Evolutionary conservation across 1,140 invertebrate genomes (phyloP), one percentile per base, ranked within the genome.

Genomic region (Mycetomoellerius zeteki): DNA sequence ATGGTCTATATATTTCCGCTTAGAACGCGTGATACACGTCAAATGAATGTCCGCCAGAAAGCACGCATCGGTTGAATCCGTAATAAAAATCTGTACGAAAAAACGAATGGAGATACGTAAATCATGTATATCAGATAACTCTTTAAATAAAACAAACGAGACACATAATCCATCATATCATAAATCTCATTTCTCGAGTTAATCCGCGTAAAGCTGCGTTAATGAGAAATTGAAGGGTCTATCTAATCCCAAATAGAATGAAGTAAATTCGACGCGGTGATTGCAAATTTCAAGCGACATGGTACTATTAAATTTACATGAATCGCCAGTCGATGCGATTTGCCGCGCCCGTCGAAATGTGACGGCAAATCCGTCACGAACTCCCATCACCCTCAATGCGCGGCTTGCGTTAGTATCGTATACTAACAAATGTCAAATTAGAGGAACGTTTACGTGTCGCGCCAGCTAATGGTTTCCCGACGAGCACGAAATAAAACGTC

Each of bases 391-490:
- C 69, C 56, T 65, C 50, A 19, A 60, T 43, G 14, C 24, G 7
- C 33, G n/a, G 27, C 24, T 47, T 19, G 14, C n/a, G 37, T 62
- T 82, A 71, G 19, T 5, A n/a, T 47, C 24, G n/a, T 33, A 52
- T 58, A 19, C 60, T 33, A 84, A 90, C 73, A 65, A 88, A 88
- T 72, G 75, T 88, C 82, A 88, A 90, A 80, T 90, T 90, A 86
- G 33, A 82, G 50, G 60, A 87, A 27, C 64, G 47, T 90, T 86
- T 86, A 85, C 37, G 50, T 69, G 65, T 60, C 75, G 69, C 47
- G 65, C 14, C 43, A 24, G 58, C 76, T 91, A 91, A 91, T 91
- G 90, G 87, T 91, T 88, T 88, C 71, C 76, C 90, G 80, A 89
- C 85, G 87, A 87, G 88, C 65, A 52, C 30, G 24, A 54, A 88